Base-by-base conservation (phyloP, 1,140 invertebrate genomes). In the Drosophila burlai region DNA sequence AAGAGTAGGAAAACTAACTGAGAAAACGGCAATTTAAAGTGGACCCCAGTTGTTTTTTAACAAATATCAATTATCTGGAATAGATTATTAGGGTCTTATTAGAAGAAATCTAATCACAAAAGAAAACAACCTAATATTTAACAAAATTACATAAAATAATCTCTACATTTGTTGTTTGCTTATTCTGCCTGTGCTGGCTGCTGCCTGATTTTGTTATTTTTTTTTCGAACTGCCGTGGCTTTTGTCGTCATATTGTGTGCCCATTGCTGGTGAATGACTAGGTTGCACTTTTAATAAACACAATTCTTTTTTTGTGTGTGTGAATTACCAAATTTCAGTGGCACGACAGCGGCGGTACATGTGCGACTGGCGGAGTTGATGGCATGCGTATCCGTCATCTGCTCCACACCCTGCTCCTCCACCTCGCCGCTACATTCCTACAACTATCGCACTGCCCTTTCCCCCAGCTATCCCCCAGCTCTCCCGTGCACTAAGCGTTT, bases 371-470 rank as follows among this genome's bases (percentile, higher is more conserved):
- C 61, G 11, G 63, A 63, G 49, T 52, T 38, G 80, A 65, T 79
- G 83, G 83, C 83, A 86, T 86, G 83, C 76, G 76, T 83, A 72
- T 78, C 64, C 74, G 62, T 61, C 58, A 76, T 79, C 79, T 76
- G 60, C n/a, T 24, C 18, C 52, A 55, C 52, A n/a, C 38, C 52
- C 54, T 40, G 36, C 52, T 45, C 4, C 36, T 65, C 36, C 50
- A 13, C 34, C 43, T 11, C 36, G 31, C 40, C 61, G 54, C 26
- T n/a, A 2, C 8, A 49, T 46, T 34, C 38, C 49, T 16, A n/a
- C 21, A 26, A 26, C 54, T 38, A 55, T n/a, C 4, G 9, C 31
- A 10, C 18, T 21, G 24, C 36, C 11, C 18, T 47, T 38, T 24
- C 3, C 5, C 40, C 38, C 34, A 18, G 38, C 18, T 47, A 31